These are phyloP conservation scores for Darwinula stevensoni DNA, from an alignment of 2,888 invertebrate species.

Conservation along the genomic window DNA sequence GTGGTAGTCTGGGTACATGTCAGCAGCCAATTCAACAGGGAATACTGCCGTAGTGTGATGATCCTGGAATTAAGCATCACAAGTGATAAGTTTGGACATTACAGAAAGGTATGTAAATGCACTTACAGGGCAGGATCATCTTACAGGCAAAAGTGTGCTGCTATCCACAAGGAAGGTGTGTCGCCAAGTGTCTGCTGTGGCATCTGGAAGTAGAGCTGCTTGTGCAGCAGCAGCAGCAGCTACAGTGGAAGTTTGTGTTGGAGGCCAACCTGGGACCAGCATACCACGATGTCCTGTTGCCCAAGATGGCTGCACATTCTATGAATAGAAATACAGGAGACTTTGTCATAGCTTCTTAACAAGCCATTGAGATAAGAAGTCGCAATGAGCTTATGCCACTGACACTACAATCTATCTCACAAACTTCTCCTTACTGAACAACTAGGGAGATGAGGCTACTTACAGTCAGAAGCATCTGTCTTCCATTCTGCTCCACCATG, in stretches of 20 bases:
- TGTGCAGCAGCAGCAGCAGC: background rate
- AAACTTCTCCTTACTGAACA: no score
- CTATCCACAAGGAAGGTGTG: background rate
- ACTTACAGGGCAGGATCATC: no score
- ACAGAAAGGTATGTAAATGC: no score
- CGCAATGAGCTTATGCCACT: no score
- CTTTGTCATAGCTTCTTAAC: no score
- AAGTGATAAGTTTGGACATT: background rate
- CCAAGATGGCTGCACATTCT: no score
- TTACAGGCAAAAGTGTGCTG: background rate
- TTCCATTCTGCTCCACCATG: conserved; percentile 56
- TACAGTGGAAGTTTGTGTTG: background rate
- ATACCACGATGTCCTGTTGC: background rate
- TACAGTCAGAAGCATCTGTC: conserved; percentile 44
- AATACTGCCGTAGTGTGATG: conserved; percentile 30
- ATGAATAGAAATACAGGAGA: no score
- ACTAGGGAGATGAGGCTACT: no score
- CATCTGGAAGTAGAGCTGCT: background rate
- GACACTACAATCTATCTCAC: no score
- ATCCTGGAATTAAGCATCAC: conserved; percentile 18
- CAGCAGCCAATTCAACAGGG: conserved; percentile 21
- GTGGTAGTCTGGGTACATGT: conserved; percentile 1
- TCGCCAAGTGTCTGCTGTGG: background rate
- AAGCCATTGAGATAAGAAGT: no score
- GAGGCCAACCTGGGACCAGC: background rate